Base-by-base conservation (phyloP, 2,797 vertebrate species). In the Silurus lanzhouensis region DNA sequence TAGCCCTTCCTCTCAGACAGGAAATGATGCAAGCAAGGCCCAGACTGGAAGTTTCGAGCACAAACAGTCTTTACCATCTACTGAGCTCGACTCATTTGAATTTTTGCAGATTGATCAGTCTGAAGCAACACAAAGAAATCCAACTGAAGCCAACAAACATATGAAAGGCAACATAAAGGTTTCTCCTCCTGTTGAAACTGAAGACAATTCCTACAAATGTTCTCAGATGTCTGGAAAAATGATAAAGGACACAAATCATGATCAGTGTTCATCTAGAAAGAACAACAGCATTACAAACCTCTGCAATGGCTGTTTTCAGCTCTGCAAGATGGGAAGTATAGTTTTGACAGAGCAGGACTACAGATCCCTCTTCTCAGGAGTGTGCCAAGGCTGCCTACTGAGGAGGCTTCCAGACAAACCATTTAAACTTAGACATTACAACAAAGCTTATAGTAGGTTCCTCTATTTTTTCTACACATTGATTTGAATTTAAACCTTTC, bases 341-440 rank as follows among this genome's bases (percentile, higher is more conserved):
- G 61, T 91, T 52, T 92, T 99, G 91, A 93, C 91, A 6, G 91
- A 92, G 8, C 88, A 90, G 1, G 97, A 99, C 90, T 96, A 96
- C 89, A 84, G 80, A 72, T 93, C 93, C 6, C 95, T 99, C 1
- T 90, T 99, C 82, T 95, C 96, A 5, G 97, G 97, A 19, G 96
- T 97, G 79, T 96, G 94, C 25, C 95, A 96, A 1, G 84, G 91
- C 0, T 99, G 98, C 94, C 93, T 99, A 27, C 83, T 96, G 83
- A 91, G 89, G 78, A 95, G 96, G 85, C 85, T 99, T 83, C 91
- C 96, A 72, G 93, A 93, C 0, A 95, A 91, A 20, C 70, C 93
- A 44, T 97, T 98, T 88, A 93, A 95, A 87, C 86, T 93, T 1
- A 90, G 90, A 19, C 83, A 90, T 0, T 91, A 95, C 84, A 89